Evolutionary conservation across 2,113 vertebrate genomes (phyloP).

Genomic region (Indri indri): DNA sequence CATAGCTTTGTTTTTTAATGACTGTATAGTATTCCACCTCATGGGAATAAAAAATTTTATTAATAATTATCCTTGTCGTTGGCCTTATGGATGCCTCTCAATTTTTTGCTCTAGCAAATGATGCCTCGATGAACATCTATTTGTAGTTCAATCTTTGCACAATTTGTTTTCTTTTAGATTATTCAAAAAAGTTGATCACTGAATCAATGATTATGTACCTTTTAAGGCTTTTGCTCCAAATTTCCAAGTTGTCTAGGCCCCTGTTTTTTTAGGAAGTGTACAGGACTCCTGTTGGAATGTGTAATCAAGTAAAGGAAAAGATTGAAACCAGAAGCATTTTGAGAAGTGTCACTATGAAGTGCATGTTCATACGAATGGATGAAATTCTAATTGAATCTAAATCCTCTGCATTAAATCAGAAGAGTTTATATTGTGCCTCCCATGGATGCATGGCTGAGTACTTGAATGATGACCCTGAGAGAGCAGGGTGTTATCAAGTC

Average conservation of each 20-base stretch:
- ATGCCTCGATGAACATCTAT: background rate
- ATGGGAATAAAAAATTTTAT: background rate
- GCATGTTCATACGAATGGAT: background rate
- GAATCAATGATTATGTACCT: background rate
- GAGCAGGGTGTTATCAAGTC: background rate
- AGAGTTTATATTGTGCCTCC: background rate
- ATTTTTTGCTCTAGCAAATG: background rate
- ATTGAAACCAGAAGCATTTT: background rate
- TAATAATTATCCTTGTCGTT: background rate
- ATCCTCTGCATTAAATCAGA: background rate
- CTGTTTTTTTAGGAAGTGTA: background rate
- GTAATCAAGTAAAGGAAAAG: background rate
- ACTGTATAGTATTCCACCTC: background rate
- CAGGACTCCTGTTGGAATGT: background rate
- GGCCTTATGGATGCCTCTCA: background rate
- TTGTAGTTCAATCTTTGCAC: background rate
- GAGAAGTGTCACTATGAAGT: background rate
- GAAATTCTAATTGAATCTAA: constrained; percentile 20
- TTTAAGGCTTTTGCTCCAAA: background rate
- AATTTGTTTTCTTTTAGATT: constrained; percentile 9
- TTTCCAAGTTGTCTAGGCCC: background rate
- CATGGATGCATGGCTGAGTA: background rate
- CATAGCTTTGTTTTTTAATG: background rate
- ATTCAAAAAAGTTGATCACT: background rate
- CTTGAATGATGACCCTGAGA: background rate